Conservation (phyloP, 2,888 invertebrate genomes). For the Cryptophagus acutangulus region DNA sequence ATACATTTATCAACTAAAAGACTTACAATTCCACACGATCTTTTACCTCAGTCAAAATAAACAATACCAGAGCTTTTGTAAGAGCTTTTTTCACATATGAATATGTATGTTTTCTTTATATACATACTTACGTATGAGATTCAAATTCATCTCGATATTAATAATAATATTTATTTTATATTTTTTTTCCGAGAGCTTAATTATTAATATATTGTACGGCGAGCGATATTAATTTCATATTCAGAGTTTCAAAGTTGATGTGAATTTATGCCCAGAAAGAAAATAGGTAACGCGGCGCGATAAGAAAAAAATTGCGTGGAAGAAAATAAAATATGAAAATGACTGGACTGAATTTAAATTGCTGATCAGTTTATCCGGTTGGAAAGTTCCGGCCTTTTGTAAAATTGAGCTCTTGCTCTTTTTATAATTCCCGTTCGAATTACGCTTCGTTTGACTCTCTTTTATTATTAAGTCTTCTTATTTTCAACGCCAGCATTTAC, state of each 20-base stretch:
- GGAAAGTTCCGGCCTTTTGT: slow-evolving; percentile 44
- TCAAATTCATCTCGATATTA: too few relatives aligned
- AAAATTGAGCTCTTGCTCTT: slow-evolving; percentile 35
- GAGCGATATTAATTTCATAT: too few relatives aligned
- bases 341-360: slow-evolving; percentile 47
- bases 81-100: slow-evolving; percentile 4
- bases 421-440: slow-evolving; percentile 38
- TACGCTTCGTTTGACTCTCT: slow-evolving; percentile 36
- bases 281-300: neutral
- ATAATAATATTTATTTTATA: neutral
- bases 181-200: neutral
- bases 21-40: slow-evolving; percentile 17
- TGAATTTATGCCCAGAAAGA: too few relatives aligned
- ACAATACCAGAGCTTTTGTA: slow-evolving; percentile 19
- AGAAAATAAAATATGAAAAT: slow-evolving; percentile 31
- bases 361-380: slow-evolving; percentile 49
- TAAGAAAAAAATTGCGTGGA: too few relatives aligned
- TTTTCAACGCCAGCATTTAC: neutral
- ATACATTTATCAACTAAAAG: slow-evolving; percentile 27
- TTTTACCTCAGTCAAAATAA: slow-evolving; percentile 20
- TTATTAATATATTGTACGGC: too few relatives aligned
- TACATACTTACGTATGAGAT: neutral
- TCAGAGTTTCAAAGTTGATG: too few relatives aligned
- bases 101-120: slow-evolving; percentile 6
- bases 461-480: slow-evolving; percentile 17